A percentile compares a stretch with the other conserved stretches of the same genome.
phyloP scores from a whole-genome alignment of 2,113 vertebrate species.

The Genyomyrus donnyi region DNA sequence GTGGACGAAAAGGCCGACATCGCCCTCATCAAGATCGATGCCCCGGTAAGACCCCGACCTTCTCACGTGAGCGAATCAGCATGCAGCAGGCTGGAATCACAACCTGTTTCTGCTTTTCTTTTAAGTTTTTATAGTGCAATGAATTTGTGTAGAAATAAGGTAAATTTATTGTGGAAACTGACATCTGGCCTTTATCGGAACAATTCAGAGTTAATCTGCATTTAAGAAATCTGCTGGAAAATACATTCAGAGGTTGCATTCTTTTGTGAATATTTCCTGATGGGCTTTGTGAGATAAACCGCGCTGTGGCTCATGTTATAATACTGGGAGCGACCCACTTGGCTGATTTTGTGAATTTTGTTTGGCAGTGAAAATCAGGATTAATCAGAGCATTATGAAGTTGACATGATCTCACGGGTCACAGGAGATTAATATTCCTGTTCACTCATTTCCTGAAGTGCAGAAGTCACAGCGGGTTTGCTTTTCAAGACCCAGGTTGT shows the following conservation, averaged over 20 bases:
- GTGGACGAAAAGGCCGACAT: slow-evolving; percentile 95
- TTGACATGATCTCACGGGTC: background rate
- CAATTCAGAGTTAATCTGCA: background rate
- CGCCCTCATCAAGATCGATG: slow-evolving; percentile 88
- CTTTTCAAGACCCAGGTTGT: background rate
- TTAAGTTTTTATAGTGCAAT: background rate
- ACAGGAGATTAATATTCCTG: background rate
- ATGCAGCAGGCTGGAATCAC: background rate
- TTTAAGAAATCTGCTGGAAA: slow-evolving; percentile 4
- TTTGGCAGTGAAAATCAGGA: background rate
- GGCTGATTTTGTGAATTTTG: background rate
- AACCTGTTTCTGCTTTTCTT: background rate
- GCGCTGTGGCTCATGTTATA: background rate
- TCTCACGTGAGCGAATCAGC: background rate
- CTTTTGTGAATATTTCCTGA: background rate
- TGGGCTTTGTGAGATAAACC: background rate
- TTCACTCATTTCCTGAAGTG: background rate
- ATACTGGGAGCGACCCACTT: background rate
- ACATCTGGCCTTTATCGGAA: background rate
- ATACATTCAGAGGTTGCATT: background rate
- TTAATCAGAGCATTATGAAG: background rate
- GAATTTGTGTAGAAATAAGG: background rate
- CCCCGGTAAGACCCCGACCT: slow-evolving; percentile 65
- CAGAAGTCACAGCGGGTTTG: background rate
- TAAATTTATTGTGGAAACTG: background rate